Evolutionary conservation across 2,888 invertebrate genomes (phyloP), one percentile per base, ranked within the genome.

Genomic region (Nomada ferruginata): DNA sequence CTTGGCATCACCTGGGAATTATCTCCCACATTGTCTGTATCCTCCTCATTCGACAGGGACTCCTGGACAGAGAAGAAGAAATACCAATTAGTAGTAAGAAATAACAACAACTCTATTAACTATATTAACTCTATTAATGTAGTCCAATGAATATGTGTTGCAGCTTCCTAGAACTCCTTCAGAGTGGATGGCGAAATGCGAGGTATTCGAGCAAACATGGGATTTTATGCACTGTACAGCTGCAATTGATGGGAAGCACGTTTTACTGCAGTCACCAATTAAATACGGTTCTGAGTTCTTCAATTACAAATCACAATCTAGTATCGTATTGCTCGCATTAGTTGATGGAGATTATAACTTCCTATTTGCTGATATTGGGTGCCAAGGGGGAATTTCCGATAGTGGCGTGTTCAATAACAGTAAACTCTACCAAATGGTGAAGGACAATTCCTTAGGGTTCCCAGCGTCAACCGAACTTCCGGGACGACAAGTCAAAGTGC

Each of bases 141-240:
- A 53, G 52, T 18, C 52, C n/a, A 53, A 53, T n/a, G 52, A 53
- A 53, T 18, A 53, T 53, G 18, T 7, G 18, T 53, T 53, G 18
- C n/a, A n/a, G 52, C n/a, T n/a, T 53, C 18, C 52, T 53, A 53
- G 7, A n/a, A 53, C 52, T 53, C 52, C n/a, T 53, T 53, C 18
- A 53, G n/a, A 53, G 52, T 53, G 52, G 52, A 53, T 53, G n/a
- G n/a, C 52, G 52, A 53, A 53, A 36, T 53, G n/a, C n/a, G 18
- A 53, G 52, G 9, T 53, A 53, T 53, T 18, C 52, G 52, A 53
- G 5, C 10, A 55, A 55, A 20, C 55, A 10, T 20, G 55, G 20
- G 10, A 20, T 23, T 20, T 55, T 55, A 11, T 11, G 20, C 7
- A 20, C 23, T 20, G 36, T 36, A 36, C 36, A 7, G 36, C 7